Percentiles rank a stretch among this genome's conserved stretches.
Evolutionary conservation across 2,888 invertebrate genomes (phyloP).

Genomic region (Ormyrus nitidulus): DNA sequence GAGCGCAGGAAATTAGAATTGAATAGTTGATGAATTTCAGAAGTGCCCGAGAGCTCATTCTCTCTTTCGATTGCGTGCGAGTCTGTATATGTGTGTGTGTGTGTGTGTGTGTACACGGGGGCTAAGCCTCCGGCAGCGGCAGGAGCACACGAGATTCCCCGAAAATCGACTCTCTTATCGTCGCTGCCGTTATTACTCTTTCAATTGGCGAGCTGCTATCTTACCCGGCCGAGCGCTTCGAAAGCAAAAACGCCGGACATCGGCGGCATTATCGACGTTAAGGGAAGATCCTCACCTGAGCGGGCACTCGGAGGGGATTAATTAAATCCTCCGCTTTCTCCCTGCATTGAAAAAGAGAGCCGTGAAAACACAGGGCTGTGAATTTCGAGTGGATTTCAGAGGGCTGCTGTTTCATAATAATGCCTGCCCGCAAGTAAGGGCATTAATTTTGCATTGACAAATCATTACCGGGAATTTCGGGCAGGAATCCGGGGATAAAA

Average conservation of each 20-base stretch:
- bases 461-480: slow-evolving; percentile 15
- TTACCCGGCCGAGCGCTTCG: slow-evolving; percentile 27
- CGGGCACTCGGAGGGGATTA: slow-evolving; percentile 66
- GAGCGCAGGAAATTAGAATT: slow-evolving; percentile 70
- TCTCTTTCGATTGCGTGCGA: slow-evolving; percentile 47
- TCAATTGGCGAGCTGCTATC: slow-evolving; percentile 39
- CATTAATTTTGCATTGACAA: not conserved
- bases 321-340: slow-evolving; percentile 63
- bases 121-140: slow-evolving; percentile 28
- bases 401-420: not conserved
- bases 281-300: slow-evolving; percentile 62
- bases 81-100: not conserved
- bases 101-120: not conserved
- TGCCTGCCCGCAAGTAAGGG: not conserved
- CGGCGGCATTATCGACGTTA: slow-evolving; percentile 64
- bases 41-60: slow-evolving; percentile 57
- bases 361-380: slow-evolving; percentile 1
- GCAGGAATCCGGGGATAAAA: slow-evolving; percentile 28
- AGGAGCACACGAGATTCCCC: slow-evolving; percentile 15
- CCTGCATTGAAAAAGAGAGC: slow-evolving; percentile 59
- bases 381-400: slow-evolving; percentile 19
- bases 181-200: slow-evolving; percentile 48
- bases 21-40: slow-evolving; percentile 74
- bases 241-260: slow-evolving; percentile 40
- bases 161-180: slow-evolving; percentile 52